Base-by-base conservation (phyloP, 92 coral and sea anemone genomes). In the Epizoanthus ramosus region DNA sequence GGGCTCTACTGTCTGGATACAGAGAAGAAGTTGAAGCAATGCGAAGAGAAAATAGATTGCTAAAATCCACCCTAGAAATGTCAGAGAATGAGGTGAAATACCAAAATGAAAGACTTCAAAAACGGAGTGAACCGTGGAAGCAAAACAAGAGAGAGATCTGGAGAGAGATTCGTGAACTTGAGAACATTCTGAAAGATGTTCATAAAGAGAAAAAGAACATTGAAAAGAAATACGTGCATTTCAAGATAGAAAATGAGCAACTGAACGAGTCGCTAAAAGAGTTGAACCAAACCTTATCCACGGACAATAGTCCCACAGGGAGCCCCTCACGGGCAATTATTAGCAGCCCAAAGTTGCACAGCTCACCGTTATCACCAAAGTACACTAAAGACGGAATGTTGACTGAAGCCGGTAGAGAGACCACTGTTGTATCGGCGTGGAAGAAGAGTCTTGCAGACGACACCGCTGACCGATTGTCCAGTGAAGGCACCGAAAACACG, bases 81-180 rank as follows among this genome's bases (percentile, higher is more conserved):
- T 90, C 98, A 33, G 98, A 96, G 71, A 89, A 88, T 33, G 99
- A 96, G 74, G 81, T 94, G 1, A 90, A 88, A 53, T 93, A 92
- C 37, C 94, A 90, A 77, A 79, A 87, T 31, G 90, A 89, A 70
- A 92, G 89, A 79, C 81, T 75, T 8, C 57, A 33, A 54, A 92
- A 83, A 68, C 89, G 86, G 31, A 56, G 71, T 9, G 84, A 75
- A 2, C 91, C 93, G 4, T 92, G 98, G 90, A 93, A 91, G 50
- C 90, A 88, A 24, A 96, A 93, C 85, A 96, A 92, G 76, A 79
- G 92, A 52, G 92, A 94, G 84, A 92, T 96, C 16, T 92, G 98
- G 93, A 80, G 88, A 45, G 99, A 94, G 52, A 92, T 96, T 50
- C 98, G 98, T 17, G 98, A 96, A 83, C 91, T 96, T 8, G 99